A percentile compares a stretch with the other conserved stretches of the same genome.
phyloP scores from a whole-genome alignment of 2,113 vertebrate species.

The Anoplopoma fimbria region DNA sequence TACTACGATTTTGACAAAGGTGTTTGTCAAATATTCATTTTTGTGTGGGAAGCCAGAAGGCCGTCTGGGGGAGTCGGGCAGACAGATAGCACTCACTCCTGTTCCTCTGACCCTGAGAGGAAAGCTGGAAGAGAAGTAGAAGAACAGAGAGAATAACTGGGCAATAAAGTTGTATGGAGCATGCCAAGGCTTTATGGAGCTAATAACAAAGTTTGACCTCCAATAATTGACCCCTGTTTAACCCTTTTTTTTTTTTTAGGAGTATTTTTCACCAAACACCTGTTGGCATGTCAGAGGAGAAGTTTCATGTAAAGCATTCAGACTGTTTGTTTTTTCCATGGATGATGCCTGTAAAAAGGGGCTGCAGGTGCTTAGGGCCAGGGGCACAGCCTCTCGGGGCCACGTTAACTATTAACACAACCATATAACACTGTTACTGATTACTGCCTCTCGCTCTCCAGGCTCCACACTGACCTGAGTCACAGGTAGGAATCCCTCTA shows the following conservation, averaged over 20 bases:
- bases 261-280: conserved; percentile 19
- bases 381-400: conserved; percentile 74
- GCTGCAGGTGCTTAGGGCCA: conserved; percentile 77
- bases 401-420: conserved; percentile 82
- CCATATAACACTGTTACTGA: conserved; percentile 86
- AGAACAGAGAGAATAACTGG: conserved; percentile 12
- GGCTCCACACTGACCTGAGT: conserved; percentile 77
- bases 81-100: conserved; percentile 67
- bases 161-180: conserved; percentile 15
- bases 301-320: conserved; percentile 46
- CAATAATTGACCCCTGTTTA: conserved; percentile 6
- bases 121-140: conserved; percentile 23
- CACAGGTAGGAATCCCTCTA: conserved; percentile 73
- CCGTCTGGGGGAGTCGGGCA: conserved; percentile 67
- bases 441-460: conserved; percentile 77
- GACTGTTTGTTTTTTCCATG: conserved; percentile 72
- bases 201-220: conserved; percentile 32
- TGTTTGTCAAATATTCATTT: conserved; percentile 77
- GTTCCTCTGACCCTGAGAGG: conserved; percentile 77
- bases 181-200: conserved; percentile 25
- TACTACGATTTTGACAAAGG: conserved; percentile 59
- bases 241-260: background rate
- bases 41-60: conserved; percentile 74
- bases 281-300: conserved; percentile 49
- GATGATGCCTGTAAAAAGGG: conserved; percentile 76